A percentile compares a stretch with the other conserved stretches of the same genome.
phyloP scores from a whole-genome alignment of 2,888 invertebrate species.

The Dynastes maya region DNA sequence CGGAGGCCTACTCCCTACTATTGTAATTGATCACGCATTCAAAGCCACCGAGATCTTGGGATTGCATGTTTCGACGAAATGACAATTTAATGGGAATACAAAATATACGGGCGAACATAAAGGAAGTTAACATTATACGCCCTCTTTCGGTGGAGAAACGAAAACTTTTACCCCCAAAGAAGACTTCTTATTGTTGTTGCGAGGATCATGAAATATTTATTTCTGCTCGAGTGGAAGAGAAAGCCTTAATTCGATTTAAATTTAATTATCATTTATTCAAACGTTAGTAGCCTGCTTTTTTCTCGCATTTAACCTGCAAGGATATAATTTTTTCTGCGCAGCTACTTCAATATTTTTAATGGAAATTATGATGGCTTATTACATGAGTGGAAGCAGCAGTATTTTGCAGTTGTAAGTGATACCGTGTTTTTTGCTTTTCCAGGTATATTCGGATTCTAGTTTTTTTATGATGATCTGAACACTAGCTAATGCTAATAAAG shows the following conservation, averaged over 20 bases:
- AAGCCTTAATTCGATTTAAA: background rate
- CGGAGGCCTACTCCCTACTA: slow-evolving; percentile 57
- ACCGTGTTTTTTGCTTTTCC: too few species aligned
- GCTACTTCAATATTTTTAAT: too few species aligned
- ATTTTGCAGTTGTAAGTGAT: too few species aligned
- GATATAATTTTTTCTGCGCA: too few species aligned
- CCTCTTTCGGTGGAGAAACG: slow-evolving; percentile 27
- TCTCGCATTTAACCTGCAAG: background rate
- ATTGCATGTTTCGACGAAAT: slow-evolving; percentile 63
- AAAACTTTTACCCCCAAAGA: slow-evolving; percentile 49
- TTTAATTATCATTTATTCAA: slow-evolving; percentile 12
- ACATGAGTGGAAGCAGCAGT: too few species aligned
- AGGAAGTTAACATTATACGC: slow-evolving; percentile 50
- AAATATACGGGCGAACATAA: slow-evolving; percentile 51
- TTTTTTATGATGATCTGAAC: too few species aligned
- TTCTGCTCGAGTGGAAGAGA: slow-evolving; percentile 15
- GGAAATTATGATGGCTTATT: too few species aligned
- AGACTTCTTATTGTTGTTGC: slow-evolving; percentile 38
- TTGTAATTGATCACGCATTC: slow-evolving; percentile 64
- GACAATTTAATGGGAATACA: slow-evolving; percentile 62
- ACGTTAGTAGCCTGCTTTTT: background rate
- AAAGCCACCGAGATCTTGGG: slow-evolving; percentile 59
- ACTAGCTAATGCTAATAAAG: too few species aligned
- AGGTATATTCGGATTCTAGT: too few species aligned
- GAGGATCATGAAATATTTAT: slow-evolving; percentile 40